Evolutionary conservation across 2,113 vertebrate species (phyloP).

Genomic region (Anolis sagrei): DNA sequence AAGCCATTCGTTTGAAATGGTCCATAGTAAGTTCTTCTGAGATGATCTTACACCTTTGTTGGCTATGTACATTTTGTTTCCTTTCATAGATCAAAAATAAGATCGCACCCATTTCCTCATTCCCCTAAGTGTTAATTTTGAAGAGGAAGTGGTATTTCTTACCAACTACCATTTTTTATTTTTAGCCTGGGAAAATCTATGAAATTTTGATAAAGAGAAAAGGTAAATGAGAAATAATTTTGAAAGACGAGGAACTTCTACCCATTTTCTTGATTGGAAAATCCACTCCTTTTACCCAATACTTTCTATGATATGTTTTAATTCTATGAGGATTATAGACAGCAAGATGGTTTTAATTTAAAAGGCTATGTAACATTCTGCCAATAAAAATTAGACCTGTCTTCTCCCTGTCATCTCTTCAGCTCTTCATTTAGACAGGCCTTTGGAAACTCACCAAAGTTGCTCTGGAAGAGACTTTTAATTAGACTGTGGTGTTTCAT

Average conservation of each 20-base stretch:
- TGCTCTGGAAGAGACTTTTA: too few species aligned
- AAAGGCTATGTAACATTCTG: too few species aligned
- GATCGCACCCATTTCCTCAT: not conserved
- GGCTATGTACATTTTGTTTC: not conserved
- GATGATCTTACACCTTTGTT: not conserved
- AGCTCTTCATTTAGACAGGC: too few species aligned
- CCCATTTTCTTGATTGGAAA: slow-evolving; percentile 2
- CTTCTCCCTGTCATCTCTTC: too few species aligned
- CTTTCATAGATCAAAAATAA: not conserved
- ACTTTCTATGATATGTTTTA: not conserved
- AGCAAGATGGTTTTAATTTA: not conserved
- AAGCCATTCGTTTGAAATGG: not conserved
- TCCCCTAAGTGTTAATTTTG: not conserved
- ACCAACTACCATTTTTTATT: slow-evolving; percentile 13
- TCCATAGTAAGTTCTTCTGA: not conserved
- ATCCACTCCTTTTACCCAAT: not conserved
- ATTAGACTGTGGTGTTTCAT: too few species aligned
- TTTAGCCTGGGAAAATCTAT: slow-evolving; percentile 9
- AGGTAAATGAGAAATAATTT: not conserved
- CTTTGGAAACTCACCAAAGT: too few species aligned
- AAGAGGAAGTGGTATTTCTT: slow-evolving; percentile 3
- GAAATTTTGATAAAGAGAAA: not conserved
- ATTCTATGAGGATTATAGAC: not conserved
- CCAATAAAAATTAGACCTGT: too few species aligned
- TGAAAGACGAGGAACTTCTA: slow-evolving; percentile 17